phyloP scores from a whole-genome alignment of 2,888 invertebrate species.

The Entomobrya proxima region DNA sequence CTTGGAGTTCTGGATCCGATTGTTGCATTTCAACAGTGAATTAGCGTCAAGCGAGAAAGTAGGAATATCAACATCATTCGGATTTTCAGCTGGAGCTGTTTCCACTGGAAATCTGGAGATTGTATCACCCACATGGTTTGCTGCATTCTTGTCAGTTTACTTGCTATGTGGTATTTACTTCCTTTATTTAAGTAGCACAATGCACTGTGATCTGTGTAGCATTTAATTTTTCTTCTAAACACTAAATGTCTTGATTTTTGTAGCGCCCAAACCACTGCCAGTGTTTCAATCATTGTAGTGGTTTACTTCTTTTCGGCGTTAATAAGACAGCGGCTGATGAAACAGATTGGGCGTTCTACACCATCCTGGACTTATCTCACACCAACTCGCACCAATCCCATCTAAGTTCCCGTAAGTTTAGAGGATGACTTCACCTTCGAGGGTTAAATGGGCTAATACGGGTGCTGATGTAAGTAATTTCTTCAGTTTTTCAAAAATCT shows the following conservation, averaged over 20 bases:
- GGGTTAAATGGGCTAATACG: background rate
- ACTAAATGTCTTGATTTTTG: conserved; percentile 1
- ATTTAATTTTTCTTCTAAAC: background rate
- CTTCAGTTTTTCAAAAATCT: conserved; percentile 13
- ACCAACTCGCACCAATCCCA: background rate
- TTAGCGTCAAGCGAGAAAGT: background rate
- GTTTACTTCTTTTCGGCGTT: too few relatives aligned
- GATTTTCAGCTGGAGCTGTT: background rate
- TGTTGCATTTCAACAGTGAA: background rate
- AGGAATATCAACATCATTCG: conserved; percentile 12
- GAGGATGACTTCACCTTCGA: background rate
- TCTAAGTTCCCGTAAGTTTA: background rate
- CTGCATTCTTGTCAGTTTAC: background rate
- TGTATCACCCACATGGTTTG: conserved; percentile 7
- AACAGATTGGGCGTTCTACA: background rate
- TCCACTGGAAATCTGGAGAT: background rate
- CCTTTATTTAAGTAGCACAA: too few relatives aligned
- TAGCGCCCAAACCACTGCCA: too few relatives aligned
- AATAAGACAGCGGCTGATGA: too few relatives aligned
- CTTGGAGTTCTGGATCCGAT: background rate
- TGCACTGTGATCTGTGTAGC: too few relatives aligned
- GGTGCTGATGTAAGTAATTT: background rate
- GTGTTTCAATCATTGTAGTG: too few relatives aligned
- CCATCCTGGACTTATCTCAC: background rate
- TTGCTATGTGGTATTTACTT: background rate